Base-by-base conservation (phyloP, 2,888 invertebrate genomes). In the Barypeithes pellucidus region DNA sequence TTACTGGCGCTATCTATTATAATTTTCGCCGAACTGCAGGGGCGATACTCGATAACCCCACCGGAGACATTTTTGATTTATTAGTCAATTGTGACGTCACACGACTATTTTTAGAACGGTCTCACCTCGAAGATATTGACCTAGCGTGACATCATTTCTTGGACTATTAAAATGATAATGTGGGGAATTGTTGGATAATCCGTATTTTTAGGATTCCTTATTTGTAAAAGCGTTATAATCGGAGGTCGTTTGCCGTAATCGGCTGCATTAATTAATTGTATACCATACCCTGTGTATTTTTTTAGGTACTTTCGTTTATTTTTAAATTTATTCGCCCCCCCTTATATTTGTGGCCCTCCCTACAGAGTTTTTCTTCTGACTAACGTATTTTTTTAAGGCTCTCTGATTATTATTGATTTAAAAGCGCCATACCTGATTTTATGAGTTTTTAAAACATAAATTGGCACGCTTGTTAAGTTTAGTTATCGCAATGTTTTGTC, bases 81-180 rank as follows among this genome's bases (percentile, higher is more conserved):
- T 57, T 14, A 57, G 2, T 57, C 60, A 60, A 45, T 43, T 39
- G 50, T 63, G 63, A 62, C 45, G 63, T 63, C 63, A 22, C 62
- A 33, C 14, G 12, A 4, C 24, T 66, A 66, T 66, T 54, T 52
- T 20, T 66, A 66, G 65, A 66, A 52, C 39, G 4, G 1, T 9
- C 50, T 68, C 60, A 61, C 61, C 61, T 61, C 61, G 50, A 68
- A 68, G 68, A 60, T 68, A 68, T 68, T 61, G 68, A 61, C 68
- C 68, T 29, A 68, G 60, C 61, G 12, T 68, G 68, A 68, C 68
- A 68, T 68, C 68, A 68, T 61, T 18, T 22, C 54, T 60, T 50
- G 18, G 24, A 16, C 52, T n/a, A 61, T 68, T 50, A 68, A 50
- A 52, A 54, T 68, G 68, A 50, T 50, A 61, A 68, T 60, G 36